Evolutionary conservation across 2,113 vertebrate genomes (phyloP), one percentile per base, ranked within the genome.

Genomic region (Cyprinodon variegatus): DNA sequence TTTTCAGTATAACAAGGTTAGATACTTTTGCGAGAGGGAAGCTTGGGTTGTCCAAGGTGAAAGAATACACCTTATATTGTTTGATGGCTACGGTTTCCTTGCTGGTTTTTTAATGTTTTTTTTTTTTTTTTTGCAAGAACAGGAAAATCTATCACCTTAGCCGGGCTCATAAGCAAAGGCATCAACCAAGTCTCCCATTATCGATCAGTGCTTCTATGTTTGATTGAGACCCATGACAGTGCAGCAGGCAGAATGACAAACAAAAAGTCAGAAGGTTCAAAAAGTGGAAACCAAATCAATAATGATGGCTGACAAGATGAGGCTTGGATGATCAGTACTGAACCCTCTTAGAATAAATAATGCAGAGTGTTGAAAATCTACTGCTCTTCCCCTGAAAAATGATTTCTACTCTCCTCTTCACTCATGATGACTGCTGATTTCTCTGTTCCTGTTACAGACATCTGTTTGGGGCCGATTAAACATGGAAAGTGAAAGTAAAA

Each of bases 251-350:
- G 83, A 77, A 89, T 84, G 84, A 90, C 90, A 89, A 93, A 91
- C 83, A 90, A 81, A 89, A 83, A 86, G 91, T 65, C 85, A 89
- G 64, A 85, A 89, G 88, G 89, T 92, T 91, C 91, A 91, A 92
- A 92, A 90, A 90, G 76, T 77, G 75, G 85, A 92, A 87, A 88
- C 84, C 65, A 82, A 93, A 94, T 95, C 94, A 73, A 94, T 95
- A 89, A 85, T 71, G 84, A 69, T 88, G 92, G 89, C 83, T 90
- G 92, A 89, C 83, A 83, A 83, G 86, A 91, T 67, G 77, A 84
- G 84, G 77, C 78, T 65, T 41, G 65, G 73, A 78, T 86, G 86
- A 89, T 90, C 79, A 83, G 71, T 65, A 79, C 69, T 87, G 81
- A 75, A 69, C 70, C 74, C 88, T 80, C 76, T 78, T 37, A 11